phyloP scores from a whole-genome alignment of 2,113 vertebrate species.

The Poeciliopsis retropinna region DNA sequence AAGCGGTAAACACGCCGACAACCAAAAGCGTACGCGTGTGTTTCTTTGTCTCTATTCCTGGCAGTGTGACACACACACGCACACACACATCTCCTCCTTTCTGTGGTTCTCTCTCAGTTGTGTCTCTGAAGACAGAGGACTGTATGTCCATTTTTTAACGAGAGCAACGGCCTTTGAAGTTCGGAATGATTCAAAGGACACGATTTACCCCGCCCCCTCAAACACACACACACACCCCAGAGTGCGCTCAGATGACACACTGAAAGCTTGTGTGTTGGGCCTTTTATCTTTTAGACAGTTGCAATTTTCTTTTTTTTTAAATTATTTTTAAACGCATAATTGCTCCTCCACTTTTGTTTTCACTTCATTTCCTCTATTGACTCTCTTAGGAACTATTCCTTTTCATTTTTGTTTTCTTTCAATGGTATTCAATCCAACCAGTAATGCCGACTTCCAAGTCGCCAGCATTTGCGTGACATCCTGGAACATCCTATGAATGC shows the following conservation, averaged over 20 bases:
- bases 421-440: background rate
- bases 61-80: slow-evolving; percentile 33
- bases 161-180: slow-evolving; percentile 71
- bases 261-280: slow-evolving; percentile 12
- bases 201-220: slow-evolving; percentile 29
- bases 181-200: slow-evolving; percentile 65
- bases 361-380: background rate
- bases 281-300: slow-evolving; percentile 12
- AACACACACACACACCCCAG: background rate
- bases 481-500: background rate
- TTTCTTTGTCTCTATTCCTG: slow-evolving; percentile 48
- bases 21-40: slow-evolving; percentile 19
- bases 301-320: background rate
- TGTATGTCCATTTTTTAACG: slow-evolving; percentile 58
- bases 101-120: slow-evolving; percentile 24
- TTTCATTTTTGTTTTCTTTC: slow-evolving; percentile 1
- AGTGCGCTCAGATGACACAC: slow-evolving; percentile 18
- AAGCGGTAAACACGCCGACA: slow-evolving; percentile 62
- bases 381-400: slow-evolving; percentile 55
- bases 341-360: slow-evolving; percentile 5
- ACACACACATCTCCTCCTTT: slow-evolving; percentile 40
- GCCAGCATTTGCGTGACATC: background rate
- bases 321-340: background rate
- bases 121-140: slow-evolving; percentile 31
- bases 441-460: background rate